A percentile compares a stretch with the other conserved stretches of the same genome.
phyloP scores from a whole-genome alignment of 2,888 invertebrate genomes.

The Netelia inedita region DNA sequence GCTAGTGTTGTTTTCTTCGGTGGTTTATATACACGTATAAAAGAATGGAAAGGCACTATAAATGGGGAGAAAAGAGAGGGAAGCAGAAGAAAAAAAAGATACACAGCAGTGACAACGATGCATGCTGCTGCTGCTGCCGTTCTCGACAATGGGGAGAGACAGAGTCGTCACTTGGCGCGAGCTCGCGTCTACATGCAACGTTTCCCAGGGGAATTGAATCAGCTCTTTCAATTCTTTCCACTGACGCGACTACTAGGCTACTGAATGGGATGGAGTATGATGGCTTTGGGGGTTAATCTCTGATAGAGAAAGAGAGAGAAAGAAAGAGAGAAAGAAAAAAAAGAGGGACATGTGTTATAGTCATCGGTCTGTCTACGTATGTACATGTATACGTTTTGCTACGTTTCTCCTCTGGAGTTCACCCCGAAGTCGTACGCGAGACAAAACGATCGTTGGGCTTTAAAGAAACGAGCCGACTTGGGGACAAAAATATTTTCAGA shows the following conservation, averaged over 20 bases:
- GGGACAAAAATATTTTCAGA: neutral
- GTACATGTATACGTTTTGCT: neutral
- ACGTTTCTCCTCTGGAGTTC: neutral
- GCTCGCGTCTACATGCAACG: constrained; percentile 35
- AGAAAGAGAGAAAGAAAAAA: constrained; percentile 7
- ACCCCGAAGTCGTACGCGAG: constrained; percentile 7
- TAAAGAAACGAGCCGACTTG: neutral
- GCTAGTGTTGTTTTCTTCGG: constrained; percentile 50
- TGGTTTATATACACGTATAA: constrained; percentile 25
- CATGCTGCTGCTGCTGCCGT: constrained; percentile 32
- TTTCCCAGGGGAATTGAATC: constrained; percentile 61
- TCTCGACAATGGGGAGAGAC: constrained; percentile 61
- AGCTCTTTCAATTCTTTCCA: constrained; percentile 65
- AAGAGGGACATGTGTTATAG: constrained; percentile 1
- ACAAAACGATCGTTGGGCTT: constrained; percentile 41
- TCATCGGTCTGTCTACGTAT: constrained; percentile 5
- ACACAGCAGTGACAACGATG: constrained; percentile 15
- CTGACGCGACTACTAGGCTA: constrained; percentile 29
- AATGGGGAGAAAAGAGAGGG: constrained; percentile 7
- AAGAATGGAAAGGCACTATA: constrained; percentile 23
- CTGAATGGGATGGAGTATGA: constrained; percentile 56
- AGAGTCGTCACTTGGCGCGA: constrained; percentile 54
- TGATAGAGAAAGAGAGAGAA: constrained; percentile 34
- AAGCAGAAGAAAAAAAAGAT: constrained; percentile 21
- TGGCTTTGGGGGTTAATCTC: constrained; percentile 64